phyloP scores from a whole-genome alignment of 2,888 invertebrate species.

The Automeris io region DNA sequence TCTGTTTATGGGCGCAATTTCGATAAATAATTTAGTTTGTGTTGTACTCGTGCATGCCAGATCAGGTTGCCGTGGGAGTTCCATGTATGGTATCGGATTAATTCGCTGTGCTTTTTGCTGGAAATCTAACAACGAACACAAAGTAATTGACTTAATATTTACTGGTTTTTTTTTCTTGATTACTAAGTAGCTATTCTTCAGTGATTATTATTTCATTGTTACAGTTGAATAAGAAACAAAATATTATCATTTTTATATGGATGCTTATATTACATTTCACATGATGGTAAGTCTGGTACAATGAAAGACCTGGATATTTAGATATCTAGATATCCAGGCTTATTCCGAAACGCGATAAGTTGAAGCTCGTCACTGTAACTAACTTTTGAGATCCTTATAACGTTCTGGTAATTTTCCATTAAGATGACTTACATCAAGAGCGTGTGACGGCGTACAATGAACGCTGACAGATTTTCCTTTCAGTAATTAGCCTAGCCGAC shows the following conservation, averaged over 20 bases:
- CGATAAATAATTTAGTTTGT: conserved; percentile 66
- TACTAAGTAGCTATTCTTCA: too few relatives aligned
- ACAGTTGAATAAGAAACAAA: too few relatives aligned
- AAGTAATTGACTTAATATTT: not conserved
- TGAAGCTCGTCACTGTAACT: too few relatives aligned
- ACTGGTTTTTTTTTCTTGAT: too few relatives aligned
- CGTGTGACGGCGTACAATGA: conserved; percentile 17
- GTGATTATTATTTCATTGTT: too few relatives aligned
- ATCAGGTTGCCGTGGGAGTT: conserved; percentile 60
- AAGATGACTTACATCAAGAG: not conserved
- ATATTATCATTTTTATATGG: too few relatives aligned
- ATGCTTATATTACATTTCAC: too few relatives aligned
- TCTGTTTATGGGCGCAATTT: conserved; percentile 66
- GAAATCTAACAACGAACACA: not conserved
- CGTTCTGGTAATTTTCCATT: not conserved
- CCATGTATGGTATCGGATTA: conserved; percentile 68
- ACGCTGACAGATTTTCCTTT: conserved; percentile 64
- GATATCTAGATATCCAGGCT: too few relatives aligned
- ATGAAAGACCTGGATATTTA: too few relatives aligned
- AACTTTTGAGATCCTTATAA: not conserved
- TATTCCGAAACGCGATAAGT: too few relatives aligned
- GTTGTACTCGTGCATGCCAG: conserved; percentile 50
- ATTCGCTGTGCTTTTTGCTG: conserved; percentile 39
- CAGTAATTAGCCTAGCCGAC: conserved; percentile 54
- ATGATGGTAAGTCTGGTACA: too few relatives aligned